Evolutionary conservation across 2,888 invertebrate species (phyloP).

Genomic region (Silvanus unidentatus): DNA sequence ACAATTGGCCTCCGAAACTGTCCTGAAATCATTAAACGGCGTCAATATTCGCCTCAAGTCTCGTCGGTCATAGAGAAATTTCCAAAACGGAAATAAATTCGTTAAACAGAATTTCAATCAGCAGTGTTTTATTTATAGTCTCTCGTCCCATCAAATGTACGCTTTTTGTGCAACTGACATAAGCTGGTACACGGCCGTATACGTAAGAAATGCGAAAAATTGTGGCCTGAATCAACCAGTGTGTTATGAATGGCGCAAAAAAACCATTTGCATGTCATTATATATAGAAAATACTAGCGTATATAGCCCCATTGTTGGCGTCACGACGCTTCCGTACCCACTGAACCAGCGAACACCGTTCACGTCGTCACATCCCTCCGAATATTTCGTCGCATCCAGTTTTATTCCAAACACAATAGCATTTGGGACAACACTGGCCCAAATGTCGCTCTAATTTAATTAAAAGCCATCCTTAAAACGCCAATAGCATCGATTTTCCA

Average conservation of each 20-base stretch:
- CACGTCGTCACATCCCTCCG: constrained; percentile 11
- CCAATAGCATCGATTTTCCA: not conserved
- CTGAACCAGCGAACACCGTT: constrained; percentile 13
- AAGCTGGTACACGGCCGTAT: constrained; percentile 11
- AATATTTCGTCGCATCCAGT: not conserved
- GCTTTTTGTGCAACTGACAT: constrained; percentile 10
- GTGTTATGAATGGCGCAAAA: not conserved
- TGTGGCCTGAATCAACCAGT: constrained; percentile 13
- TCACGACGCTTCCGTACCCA: constrained; percentile 18
- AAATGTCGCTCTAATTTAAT: constrained; percentile 19
- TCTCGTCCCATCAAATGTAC: too few relatives aligned
- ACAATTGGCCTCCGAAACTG: constrained; percentile 44
- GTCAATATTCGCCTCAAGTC: not conserved
- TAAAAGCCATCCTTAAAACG: constrained; percentile 18
- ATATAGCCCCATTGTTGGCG: constrained; percentile 17
- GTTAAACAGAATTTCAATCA: too few relatives aligned
- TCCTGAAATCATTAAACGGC: constrained; percentile 48
- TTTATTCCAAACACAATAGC: constrained; percentile 5
- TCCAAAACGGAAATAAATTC: not conserved
- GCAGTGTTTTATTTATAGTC: too few relatives aligned
- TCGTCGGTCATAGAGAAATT: too few relatives aligned
- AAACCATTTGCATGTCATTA: too few relatives aligned
- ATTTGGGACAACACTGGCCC: constrained; percentile 16
- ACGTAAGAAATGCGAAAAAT: constrained; percentile 18
- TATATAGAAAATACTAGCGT: not conserved